A percentile compares a stretch with the other conserved stretches of the same genome.
Evolutionary conservation across 2,113 vertebrate species (phyloP).

Genomic region (Poeciliopsis turrubarensis): DNA sequence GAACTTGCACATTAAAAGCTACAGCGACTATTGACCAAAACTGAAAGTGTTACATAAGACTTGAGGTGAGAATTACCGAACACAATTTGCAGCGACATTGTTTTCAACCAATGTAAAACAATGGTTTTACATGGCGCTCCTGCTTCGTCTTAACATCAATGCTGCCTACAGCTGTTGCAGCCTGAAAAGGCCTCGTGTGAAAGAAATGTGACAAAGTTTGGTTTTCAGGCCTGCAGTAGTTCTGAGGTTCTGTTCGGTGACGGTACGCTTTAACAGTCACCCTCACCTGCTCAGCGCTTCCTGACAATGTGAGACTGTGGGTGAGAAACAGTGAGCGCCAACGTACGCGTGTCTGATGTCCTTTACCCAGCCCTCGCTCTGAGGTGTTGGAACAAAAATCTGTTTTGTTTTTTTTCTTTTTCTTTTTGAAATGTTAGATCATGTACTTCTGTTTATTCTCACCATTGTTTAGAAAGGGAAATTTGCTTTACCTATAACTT

Average conservation of each 20-base stretch:
- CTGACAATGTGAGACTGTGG: conserved; percentile 23
- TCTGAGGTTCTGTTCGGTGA: background rate
- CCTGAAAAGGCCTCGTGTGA: background rate
- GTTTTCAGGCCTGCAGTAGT: conserved; percentile 4
- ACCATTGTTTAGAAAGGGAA: background rate
- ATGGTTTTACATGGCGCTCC: too few species aligned
- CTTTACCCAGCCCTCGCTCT: background rate
- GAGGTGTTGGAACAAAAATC: background rate
- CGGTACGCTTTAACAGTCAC: background rate
- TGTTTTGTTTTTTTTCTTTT: background rate
- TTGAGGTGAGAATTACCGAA: too few species aligned
- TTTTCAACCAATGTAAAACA: too few species aligned
- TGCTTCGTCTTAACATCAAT: background rate
- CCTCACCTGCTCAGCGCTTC: conserved; percentile 10
- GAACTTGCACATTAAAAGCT: background rate
- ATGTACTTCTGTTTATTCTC: background rate
- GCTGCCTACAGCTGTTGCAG: background rate
- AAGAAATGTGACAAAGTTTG: conserved; percentile 18
- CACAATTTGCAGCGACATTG: too few species aligned
- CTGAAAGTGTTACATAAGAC: too few species aligned
- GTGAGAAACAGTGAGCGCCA: conserved; percentile 12
- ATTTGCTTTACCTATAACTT: background rate
- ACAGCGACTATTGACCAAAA: background rate
- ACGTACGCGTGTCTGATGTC: background rate
- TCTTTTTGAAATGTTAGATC: background rate